These are phyloP conservation scores for Cryptosula pallasiana DNA, from an alignment of 2,888 invertebrate species.

Conservation along the genomic window DNA sequence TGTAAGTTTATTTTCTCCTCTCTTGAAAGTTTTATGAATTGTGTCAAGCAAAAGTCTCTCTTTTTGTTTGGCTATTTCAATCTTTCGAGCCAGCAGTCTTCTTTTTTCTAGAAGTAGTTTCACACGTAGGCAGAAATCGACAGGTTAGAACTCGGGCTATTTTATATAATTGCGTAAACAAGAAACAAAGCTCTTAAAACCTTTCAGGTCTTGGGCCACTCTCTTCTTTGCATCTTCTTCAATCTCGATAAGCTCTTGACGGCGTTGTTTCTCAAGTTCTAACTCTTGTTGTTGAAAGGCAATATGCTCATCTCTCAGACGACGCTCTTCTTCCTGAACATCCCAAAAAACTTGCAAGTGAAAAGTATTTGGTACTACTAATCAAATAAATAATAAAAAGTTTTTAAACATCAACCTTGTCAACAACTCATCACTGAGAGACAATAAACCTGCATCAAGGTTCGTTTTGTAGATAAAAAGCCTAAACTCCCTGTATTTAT, in stretches of 20 bases:
- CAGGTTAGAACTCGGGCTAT: neutral
- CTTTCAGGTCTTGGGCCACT: slow-evolving; percentile 16
- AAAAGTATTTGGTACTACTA: no score
- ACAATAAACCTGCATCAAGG: no score
- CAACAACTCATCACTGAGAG: no score
- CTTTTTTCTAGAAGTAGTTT: slow-evolving; percentile 3
- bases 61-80: slow-evolving; percentile 41
- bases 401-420: no score
- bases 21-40: slow-evolving; percentile 42
- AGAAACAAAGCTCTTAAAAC: no score
- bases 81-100: neutral
- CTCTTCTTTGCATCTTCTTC: slow-evolving; percentile 34
- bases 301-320: slow-evolving; percentile 47
- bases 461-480: no score
- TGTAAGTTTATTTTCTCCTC: slow-evolving; percentile 45
- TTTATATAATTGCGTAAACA: no score
- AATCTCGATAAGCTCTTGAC: slow-evolving; percentile 25
- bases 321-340: slow-evolving; percentile 46
- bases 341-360: no score
- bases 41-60: slow-evolving; percentile 45
- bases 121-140: neutral
- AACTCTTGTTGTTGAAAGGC: slow-evolving; percentile 36
- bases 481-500: no score
- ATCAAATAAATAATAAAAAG: no score
- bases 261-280: slow-evolving; percentile 43